Conservation (phyloP, 2,888 invertebrate genomes). For the Morpho achilles region DNA sequence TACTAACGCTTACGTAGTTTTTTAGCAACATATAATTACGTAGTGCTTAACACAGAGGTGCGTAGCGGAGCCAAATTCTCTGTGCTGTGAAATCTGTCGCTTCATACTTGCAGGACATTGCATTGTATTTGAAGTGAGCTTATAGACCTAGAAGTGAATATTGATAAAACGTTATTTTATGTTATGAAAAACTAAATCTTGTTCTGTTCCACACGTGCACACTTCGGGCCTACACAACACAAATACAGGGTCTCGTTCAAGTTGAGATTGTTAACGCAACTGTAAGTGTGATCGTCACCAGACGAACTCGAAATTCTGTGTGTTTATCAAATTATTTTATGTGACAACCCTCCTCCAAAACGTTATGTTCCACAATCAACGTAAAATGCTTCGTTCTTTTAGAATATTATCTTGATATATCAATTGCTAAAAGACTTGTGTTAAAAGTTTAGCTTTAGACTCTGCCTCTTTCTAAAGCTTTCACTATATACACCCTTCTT, state of each 20-base stretch:
- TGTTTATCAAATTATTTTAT: slow-evolving; percentile 61
- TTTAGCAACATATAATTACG: slow-evolving; percentile 56
- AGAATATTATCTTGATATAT: slow-evolving; percentile 14
- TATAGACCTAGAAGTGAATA: slow-evolving; percentile 6
- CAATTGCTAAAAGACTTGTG: slow-evolving; percentile 16
- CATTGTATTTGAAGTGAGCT: slow-evolving; percentile 8
- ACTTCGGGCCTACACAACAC: slow-evolving; percentile 56
- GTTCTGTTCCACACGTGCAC: slow-evolving; percentile 74
- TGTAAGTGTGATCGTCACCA: slow-evolving; percentile 74
- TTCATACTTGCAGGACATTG: slow-evolving; percentile 30
- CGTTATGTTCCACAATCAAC: slow-evolving; percentile 21
- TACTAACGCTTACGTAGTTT: slow-evolving; percentile 59
- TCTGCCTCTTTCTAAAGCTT: slow-evolving; percentile 15
- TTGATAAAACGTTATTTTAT: slow-evolving; percentile 31
- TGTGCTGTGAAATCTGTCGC: slow-evolving; percentile 53
- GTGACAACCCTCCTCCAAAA: slow-evolving; percentile 45
- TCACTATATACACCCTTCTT: slow-evolving; percentile 10
- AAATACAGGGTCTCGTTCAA: slow-evolving; percentile 71
- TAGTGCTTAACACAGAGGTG: slow-evolving; percentile 45
- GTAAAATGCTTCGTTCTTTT: slow-evolving; percentile 20
- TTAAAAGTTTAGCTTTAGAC: slow-evolving; percentile 14
- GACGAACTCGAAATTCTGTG: slow-evolving; percentile 63
- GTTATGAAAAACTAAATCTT: slow-evolving; percentile 56
- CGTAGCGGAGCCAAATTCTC: slow-evolving; percentile 3
- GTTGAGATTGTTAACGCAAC: slow-evolving; percentile 76